Evolutionary conservation across 2,797 vertebrate species (phyloP), one percentile per base, ranked within the genome.

Genomic region (Triplophysa yarkandensis): DNA sequence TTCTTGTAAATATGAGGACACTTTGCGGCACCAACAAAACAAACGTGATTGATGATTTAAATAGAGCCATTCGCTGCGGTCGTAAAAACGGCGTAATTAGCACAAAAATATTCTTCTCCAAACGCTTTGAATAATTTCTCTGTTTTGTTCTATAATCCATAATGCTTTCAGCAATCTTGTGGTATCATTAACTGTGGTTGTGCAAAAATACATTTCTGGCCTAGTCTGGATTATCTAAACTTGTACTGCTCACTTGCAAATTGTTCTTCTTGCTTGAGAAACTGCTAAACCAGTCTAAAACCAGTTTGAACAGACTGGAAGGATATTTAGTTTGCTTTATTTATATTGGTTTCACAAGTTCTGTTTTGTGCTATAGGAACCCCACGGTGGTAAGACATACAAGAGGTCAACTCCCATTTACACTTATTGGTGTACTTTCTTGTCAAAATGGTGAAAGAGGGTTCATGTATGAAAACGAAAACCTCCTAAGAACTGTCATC

Each of bases 381-480:
- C n/a, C 28, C 2, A 9, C 7, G 16, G 17, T 58, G 28, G 55
- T n/a, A 7, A 32, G 28, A 58, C n/a, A 10, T 19, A 58, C 17
- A 9, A n/a, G 28, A 58, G 13, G 25, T 55, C 27, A 11, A 54
- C 25, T 19, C 6, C 44, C 72, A 74, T 77, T 78, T 41, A 58
- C 65, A 67, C 58, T 70, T 80, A 78, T 30, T 57, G 34, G 71
- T 55, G 28, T 66, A 57, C 63, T 75, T 82, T 84, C 74, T 84
- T 77, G 79, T 83, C 71, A 78, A 85, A 72, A 81, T 50, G 28
- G 72, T 82, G 74, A 83, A 50, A 87, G 83, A 70, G 72, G 55
- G 80, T 61, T 41, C 64, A 84, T 82, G 80, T 71, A 83, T 83
- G 85, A 85, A 86, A 67, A 70, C 85, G 78, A 69, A 76, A 78